Percentiles rank a stretch among this genome's conserved stretches.
phyloP scores from a whole-genome alignment of 2,888 invertebrate genomes.

The Autographa gamma region DNA sequence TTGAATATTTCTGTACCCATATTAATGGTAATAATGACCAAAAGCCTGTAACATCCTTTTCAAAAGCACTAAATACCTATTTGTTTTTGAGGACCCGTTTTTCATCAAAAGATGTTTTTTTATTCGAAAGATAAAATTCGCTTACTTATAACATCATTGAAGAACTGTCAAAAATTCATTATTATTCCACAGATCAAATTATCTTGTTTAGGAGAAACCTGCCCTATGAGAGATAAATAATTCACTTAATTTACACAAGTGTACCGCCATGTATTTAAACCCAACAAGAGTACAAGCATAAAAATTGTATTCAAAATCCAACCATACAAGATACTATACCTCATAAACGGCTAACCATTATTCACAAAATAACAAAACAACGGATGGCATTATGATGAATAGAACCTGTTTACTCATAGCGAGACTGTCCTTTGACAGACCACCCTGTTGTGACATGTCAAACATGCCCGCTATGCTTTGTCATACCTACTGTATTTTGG shows the following conservation, averaged over 20 bases:
- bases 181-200: no score
- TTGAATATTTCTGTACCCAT: no score
- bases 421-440: conserved; percentile 35
- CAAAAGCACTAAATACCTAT: no score
- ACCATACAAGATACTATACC: background rate
- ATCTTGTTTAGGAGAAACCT: no score
- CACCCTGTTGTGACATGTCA: conserved; percentile 24
- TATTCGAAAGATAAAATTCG: no score
- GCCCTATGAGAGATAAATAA: no score
- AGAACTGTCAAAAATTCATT: no score
- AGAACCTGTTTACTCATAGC: conserved; percentile 31
- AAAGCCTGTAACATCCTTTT: no score
- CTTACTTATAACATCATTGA: no score
- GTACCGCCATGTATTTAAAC: background rate
- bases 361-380: background rate
- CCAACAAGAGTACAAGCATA: background rate
- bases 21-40: no score
- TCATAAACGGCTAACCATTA: background rate
- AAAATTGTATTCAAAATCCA: background rate
- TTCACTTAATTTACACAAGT: background rate
- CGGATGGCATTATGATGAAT: conserved; percentile 18
- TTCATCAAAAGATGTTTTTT: no score
- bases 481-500: conserved; percentile 20
- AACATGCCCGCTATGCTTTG: conserved; percentile 24
- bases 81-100: no score